Base-by-base conservation (phyloP, 2,888 invertebrate species). In the Hanleya hanleyi region DNA sequence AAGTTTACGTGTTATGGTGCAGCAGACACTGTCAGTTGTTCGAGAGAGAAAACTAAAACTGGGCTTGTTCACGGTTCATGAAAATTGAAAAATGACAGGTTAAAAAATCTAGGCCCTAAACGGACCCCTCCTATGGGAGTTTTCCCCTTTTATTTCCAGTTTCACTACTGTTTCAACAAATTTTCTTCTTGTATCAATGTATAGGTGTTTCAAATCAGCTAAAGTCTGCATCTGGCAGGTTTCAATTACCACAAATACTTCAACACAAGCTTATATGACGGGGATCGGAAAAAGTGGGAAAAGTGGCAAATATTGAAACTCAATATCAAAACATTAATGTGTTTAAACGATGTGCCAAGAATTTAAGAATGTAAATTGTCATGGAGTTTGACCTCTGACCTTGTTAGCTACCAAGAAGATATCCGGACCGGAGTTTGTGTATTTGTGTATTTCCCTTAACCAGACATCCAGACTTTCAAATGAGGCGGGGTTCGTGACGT, bases 391-490 rank as follows among this genome's bases (percentile, higher is more conserved):
- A 18, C 3, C 15, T 4, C 70, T 57, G 49, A 86, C 87, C 84
- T 88, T 88, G 67, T 86, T 87, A 12, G 79, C 88, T 1, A 89
- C 83, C 0, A 88, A 73, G 47, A 85, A 76, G 7, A 84, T 75
- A n/a, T 84, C 84, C 9, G 82, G 81, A 18, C 75, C 80, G 1
- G 80, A 79, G 12, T 74, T 76, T 49, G 83, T 76, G 70, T 86
- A 88, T 69, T 82, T 84, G 37, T 70, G 76, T 2, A 87, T 76
- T 76, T 90, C 89, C 49, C 83, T 81, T 65, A 88, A 62, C 89
- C 89, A 90, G 1, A 77, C 74, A 37, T 88, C 88, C 32, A 88
- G 75, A 62, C 77, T 80, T 33, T 87, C 87, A 77, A 89, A 89
- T 5, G 88, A 86, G 6, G 85, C 77, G 35, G 76, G 75, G 71